These are phyloP conservation scores for Drosophila incognita DNA, from an alignment of 2,888 invertebrate species.

Conservation along the genomic window DNA sequence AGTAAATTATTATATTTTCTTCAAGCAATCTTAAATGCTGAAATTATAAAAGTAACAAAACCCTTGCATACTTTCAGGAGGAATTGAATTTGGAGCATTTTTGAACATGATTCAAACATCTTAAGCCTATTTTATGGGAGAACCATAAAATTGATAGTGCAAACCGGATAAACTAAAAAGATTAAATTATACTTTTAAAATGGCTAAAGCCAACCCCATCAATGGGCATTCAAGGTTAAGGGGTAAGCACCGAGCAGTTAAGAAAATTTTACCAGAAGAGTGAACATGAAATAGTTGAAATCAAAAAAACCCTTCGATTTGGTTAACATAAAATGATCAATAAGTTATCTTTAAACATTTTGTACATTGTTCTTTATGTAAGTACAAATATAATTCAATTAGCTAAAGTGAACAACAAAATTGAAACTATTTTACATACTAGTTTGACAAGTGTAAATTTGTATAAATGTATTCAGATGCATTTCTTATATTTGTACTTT, in stretches of 20 bases:
- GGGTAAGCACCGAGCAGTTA: neutral
- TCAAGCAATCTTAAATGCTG: neutral
- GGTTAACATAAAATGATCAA: neutral
- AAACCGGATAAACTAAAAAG: neutral
- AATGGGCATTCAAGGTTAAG: neutral
- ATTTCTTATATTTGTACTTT: conserved; percentile 48
- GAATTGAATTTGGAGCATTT: neutral
- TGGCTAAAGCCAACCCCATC: neutral
- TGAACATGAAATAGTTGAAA: neutral
- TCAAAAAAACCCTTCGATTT: neutral
- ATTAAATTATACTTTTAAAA: neutral
- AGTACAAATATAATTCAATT: conserved; percentile 5
- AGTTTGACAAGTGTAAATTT: neutral
- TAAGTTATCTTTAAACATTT: neutral
- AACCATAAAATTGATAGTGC: neutral
- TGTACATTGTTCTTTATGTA: neutral
- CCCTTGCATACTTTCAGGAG: neutral
- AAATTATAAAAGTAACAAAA: neutral
- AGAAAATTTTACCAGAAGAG: neutral
- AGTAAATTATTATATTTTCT: neutral
- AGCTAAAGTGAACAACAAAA: neutral
- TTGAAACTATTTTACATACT: conserved; percentile 1
- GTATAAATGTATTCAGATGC: conserved; percentile 9
- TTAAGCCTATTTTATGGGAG: neutral
- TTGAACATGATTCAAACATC: neutral